These are phyloP conservation scores for Drosophila falleni DNA, from an alignment of 2,888 invertebrate genomes.

Conservation along the genomic window DNA sequence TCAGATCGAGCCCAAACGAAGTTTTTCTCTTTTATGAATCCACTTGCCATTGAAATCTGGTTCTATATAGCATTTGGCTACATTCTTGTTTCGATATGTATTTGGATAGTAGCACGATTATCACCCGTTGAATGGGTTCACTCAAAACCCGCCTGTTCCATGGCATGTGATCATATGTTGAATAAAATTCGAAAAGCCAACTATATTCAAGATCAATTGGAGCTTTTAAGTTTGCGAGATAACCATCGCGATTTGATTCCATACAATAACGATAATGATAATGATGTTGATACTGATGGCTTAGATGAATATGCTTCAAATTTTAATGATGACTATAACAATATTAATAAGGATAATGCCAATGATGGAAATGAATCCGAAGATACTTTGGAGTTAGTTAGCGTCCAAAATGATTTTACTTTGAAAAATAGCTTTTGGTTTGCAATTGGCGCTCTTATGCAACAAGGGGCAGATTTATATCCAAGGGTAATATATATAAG, in stretches of 20 bases:
- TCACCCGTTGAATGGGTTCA: conserved; percentile 93
- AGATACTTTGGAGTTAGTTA: conserved; percentile 73
- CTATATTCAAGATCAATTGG: conserved; percentile 45
- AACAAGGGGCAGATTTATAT: conserved; percentile 96
- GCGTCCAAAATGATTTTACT: conserved; percentile 92
- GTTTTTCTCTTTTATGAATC: conserved; percentile 94
- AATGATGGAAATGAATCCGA: conserved; percentile 46
- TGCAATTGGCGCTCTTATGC: conserved; percentile 96
- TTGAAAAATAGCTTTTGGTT: conserved; percentile 98
- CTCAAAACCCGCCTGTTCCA: conserved; percentile 87
- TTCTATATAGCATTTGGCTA: conserved; percentile 92
- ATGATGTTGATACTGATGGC: conserved; percentile 14
- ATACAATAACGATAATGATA: background rate
- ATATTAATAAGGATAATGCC: conserved; percentile 5
- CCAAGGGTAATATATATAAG: conserved; percentile 90
- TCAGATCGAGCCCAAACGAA: conserved; percentile 89
- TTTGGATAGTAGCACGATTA: conserved; percentile 94
- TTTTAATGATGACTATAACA: conserved; percentile 17
- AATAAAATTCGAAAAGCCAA: conserved; percentile 57
- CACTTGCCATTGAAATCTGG: conserved; percentile 94
- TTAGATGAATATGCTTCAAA: background rate
- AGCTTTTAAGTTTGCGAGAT: conserved; percentile 30
- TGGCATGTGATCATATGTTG: conserved; percentile 85
- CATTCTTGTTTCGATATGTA: conserved; percentile 91
- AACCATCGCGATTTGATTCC: background rate